These are phyloP conservation scores for Saccostrea echinata DNA, from an alignment of 1,140 invertebrate genomes.

Conservation along the genomic window DNA sequence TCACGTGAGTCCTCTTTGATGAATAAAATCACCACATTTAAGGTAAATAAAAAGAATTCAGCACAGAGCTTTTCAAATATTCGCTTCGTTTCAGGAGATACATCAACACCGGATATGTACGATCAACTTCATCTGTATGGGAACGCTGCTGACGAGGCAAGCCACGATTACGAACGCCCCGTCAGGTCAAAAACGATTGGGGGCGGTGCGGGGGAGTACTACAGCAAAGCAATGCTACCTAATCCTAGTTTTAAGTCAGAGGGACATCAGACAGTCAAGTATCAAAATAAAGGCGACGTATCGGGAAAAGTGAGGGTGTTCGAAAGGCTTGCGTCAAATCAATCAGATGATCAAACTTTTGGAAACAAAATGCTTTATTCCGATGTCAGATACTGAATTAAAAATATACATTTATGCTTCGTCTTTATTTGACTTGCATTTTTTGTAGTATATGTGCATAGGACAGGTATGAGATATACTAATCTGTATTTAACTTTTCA, in stretches of 20 bases:
- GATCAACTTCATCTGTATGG: constrained; percentile 6
- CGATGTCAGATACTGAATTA: background rate
- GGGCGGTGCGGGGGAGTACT: background rate
- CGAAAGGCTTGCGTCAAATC: background rate
- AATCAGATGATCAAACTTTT: background rate
- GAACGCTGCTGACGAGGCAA: background rate
- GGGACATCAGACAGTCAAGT: background rate
- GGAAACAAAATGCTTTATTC: background rate
- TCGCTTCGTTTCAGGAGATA: background rate
- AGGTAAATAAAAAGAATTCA: no score
- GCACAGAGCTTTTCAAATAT: no score
- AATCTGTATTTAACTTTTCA: no score
- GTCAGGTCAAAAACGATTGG: background rate
- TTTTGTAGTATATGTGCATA: no score
- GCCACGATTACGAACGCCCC: background rate
- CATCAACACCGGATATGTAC: background rate
- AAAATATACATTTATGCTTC: background rate
- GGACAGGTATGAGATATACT: no score
- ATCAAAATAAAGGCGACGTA: background rate
- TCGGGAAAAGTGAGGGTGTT: constrained; percentile 10
- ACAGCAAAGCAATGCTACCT: background rate
- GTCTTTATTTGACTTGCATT: no score
- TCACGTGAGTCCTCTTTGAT: no score
- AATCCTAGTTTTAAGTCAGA: background rate
- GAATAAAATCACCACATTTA: no score